phyloP scores from a whole-genome alignment of 2,888 invertebrate species.

The Pterostichus niger region DNA sequence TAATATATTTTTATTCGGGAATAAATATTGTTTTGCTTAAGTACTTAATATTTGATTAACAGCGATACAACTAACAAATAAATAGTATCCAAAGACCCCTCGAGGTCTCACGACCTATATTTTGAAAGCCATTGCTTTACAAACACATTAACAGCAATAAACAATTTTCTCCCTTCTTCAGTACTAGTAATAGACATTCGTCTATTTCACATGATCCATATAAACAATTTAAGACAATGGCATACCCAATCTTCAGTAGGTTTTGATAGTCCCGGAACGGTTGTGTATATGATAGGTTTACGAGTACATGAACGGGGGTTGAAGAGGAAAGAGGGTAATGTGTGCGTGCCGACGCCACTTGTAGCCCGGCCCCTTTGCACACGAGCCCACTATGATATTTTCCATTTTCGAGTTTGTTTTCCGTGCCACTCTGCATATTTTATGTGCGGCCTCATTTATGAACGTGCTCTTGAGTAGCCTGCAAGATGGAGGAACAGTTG shows the following conservation, averaged over 20 bases:
- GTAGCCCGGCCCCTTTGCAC: not conserved
- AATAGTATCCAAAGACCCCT: too few species aligned
- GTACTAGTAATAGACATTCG: not conserved
- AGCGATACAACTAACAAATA: too few species aligned
- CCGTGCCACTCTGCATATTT: slow-evolving; percentile 34
- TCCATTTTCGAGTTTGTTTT: slow-evolving; percentile 44
- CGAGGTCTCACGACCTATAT: not conserved
- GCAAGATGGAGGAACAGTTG: slow-evolving; percentile 6
- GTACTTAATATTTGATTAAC: too few species aligned
- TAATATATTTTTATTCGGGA: too few species aligned
- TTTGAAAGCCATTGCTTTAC: not conserved
- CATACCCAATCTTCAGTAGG: not conserved
- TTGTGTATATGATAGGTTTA: slow-evolving; percentile 20
- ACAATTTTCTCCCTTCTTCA: not conserved
- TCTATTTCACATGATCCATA: not conserved
- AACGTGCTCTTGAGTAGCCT: slow-evolving; percentile 20
- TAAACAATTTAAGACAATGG: slow-evolving; percentile 25
- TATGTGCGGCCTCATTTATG: slow-evolving; percentile 10
- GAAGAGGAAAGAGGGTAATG: too few species aligned
- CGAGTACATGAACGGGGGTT: not conserved
- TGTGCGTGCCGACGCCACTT: slow-evolving; percentile 2
- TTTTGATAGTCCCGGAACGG: slow-evolving; percentile 20
- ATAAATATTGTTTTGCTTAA: too few species aligned
- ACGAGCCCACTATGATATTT: not conserved
- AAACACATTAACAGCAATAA: slow-evolving; percentile 4